These are phyloP conservation scores for Poeciliopsis turrubarensis DNA, from an alignment of 2,113 vertebrate species.

Conservation along the genomic window DNA sequence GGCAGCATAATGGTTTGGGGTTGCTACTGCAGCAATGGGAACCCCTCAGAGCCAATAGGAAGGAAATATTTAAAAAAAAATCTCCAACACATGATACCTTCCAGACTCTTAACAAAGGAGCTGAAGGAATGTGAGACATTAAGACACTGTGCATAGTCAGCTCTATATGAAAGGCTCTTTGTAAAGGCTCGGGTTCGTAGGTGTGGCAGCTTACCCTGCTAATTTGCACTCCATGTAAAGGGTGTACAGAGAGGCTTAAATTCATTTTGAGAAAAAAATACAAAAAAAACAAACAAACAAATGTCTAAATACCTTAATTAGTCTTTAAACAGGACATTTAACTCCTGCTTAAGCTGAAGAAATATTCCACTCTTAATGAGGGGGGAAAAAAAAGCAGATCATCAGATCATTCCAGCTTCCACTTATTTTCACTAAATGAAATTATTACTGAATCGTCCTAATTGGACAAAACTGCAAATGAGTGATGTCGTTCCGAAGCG, in stretches of 20 bases:
- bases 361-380: not conserved
- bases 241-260: slow-evolving; percentile 37
- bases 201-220: slow-evolving; percentile 46
- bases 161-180: slow-evolving; percentile 61
- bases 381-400: not conserved
- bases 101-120: not conserved
- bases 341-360: not conserved
- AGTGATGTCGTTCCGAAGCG: not conserved
- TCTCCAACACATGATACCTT: not conserved
- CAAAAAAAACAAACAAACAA: slow-evolving; percentile 9
- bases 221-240: slow-evolving; percentile 49
- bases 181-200: slow-evolving; percentile 27
- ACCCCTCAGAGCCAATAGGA: not conserved
- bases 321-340: too few relatives aligned
- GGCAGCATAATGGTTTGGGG: not conserved
- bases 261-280: not conserved
- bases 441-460: not conserved
- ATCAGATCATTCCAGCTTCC: not conserved
- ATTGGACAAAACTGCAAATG: not conserved
- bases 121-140: slow-evolving; percentile 22
- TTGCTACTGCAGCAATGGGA: not conserved
- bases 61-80: not conserved
- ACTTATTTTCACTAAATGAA: not conserved
- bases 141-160: slow-evolving; percentile 33
- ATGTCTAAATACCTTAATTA: not conserved